Conservation (phyloP, 2,797 vertebrate species). For the Callimico goeldii region DNA sequence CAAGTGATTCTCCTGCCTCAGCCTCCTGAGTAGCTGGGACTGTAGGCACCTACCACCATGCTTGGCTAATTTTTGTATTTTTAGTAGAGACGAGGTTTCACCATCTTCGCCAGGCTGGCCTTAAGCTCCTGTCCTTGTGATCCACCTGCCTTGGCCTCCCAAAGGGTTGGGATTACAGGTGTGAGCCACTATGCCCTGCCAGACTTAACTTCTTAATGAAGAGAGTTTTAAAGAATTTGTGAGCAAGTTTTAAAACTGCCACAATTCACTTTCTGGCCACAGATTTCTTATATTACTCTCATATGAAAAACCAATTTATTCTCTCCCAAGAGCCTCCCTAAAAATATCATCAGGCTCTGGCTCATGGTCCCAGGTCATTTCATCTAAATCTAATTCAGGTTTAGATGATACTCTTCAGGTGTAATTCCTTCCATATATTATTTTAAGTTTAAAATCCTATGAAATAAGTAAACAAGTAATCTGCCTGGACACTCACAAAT, state of each 20-base stretch:
- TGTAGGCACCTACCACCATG: too few relatives aligned
- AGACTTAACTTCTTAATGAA: neutral
- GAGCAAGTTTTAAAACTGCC: constrained; percentile 12
- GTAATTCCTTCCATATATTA: neutral
- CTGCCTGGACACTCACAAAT: neutral
- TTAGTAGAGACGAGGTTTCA: too few relatives aligned
- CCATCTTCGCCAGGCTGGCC: too few relatives aligned
- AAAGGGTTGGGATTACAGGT: too few relatives aligned
- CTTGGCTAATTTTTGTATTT: too few relatives aligned
- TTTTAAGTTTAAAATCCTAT: neutral
- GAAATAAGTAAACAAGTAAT: neutral
- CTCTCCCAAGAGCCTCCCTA: neutral
- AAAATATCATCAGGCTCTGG: neutral
- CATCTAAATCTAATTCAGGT: neutral
- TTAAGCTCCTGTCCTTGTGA: too few relatives aligned
- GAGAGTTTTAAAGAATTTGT: neutral
- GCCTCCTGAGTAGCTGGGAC: too few relatives aligned
- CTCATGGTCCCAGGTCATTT: neutral
- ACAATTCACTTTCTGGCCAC: neutral
- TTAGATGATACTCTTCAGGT: neutral
- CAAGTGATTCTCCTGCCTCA: too few relatives aligned
- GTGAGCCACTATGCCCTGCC: too few relatives aligned
- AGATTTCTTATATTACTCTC: neutral
- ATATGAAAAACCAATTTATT: constrained; percentile 15
- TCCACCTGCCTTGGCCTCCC: too few relatives aligned